Base-by-base conservation (phyloP, 2,113 vertebrate species). In the Atherinomorus stipes region DNA sequence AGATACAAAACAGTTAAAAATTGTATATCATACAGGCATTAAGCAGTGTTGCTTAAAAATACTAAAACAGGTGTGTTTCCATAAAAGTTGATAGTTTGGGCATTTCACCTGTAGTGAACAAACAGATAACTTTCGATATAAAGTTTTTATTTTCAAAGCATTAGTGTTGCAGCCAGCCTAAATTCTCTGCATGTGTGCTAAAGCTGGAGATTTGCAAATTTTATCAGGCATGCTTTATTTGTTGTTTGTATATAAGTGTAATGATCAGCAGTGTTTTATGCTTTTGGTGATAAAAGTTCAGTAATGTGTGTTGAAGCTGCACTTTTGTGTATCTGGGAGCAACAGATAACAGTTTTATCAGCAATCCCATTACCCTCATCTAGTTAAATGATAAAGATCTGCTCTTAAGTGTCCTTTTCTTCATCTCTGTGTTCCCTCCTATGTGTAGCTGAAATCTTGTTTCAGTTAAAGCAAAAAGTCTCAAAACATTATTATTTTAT, bases 341-440 rank as follows among this genome's bases (percentile, higher is more conserved):
- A 15, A 12, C 56, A 68, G 91, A 91, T 90, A 92, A 81, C 87
- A 49, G 84, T 53, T 85, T 87, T 82, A 87, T 90, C 85, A 80
- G 60, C 83, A 37, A 64, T 84, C 85, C 77, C 62, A 78, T 83
- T 80, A 44, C 61, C 49, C 31, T 67, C 53, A 78, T 86, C 72
- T 83, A 79, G 84, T 90, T 88, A 88, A 87, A 89, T 85, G 88
- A 89, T 88, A 85, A 53, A 49, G 50, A 89, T 90, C 88, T 77
- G 76, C 64, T 68, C 65, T 58, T 51, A 18, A 22, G 53, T 65
- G 52, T 60, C 63, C 70, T 69, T 26, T 80, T 57, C 50, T 31
- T 26, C 61, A 11, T 23, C 45, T 51, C 59, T 38, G 3, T 13
- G 12, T 38, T 18, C 60, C 26, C 9, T 26, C 49, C 23, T 56